Base-by-base conservation (phyloP, 2,888 invertebrate species). In the Alsophila aescularia region DNA sequence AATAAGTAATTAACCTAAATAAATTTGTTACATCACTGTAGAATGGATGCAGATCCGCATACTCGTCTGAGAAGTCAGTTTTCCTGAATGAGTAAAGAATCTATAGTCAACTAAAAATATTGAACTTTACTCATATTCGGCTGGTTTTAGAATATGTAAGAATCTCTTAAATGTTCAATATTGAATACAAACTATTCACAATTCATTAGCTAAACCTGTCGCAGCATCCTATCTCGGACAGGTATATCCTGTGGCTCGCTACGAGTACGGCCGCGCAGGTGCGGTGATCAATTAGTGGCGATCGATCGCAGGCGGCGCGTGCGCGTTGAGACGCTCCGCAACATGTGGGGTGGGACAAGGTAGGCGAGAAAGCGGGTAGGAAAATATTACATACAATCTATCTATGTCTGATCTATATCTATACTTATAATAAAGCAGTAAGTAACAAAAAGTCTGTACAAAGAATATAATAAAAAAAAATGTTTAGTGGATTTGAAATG, bases 241-340 rank as follows among this genome's bases (percentile, higher is more conserved):
- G 52, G 42, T 39, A 52, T 56, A 29, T 58, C 64, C 58, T 62
- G 58, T 51, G 52, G 62, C 24, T 52, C 60, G 63, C 55, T 2
- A 24, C 24, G 12, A 18, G 43, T 24, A 5, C 24, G 9, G 24
- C 43, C 29, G 34, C 75, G 76, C 84, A 85, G 85, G 84, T 87
- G 86, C 81, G 75, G 80, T 79, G 85, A 87, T 87, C 87, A 85
- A 87, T 87, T 87, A 87, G 79, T 77, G 69, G 67, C 78, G 80
- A 85, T 82, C 84, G 86, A 87, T 85, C 73, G 79, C 70, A 70
- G 77, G 85, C 79, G 75, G 51, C 61, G 85, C 85, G 87, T 81
- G 81, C 81, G 76, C 67, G 40, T 32, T 39, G 34, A 50, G 52
- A 43, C 54, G 41, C 42, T 27, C 21, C 39, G 16, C 35, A 60